These are phyloP conservation scores for Podargus strigoides DNA, from an alignment of 2,797 vertebrate genomes.

Conservation along the genomic window DNA sequence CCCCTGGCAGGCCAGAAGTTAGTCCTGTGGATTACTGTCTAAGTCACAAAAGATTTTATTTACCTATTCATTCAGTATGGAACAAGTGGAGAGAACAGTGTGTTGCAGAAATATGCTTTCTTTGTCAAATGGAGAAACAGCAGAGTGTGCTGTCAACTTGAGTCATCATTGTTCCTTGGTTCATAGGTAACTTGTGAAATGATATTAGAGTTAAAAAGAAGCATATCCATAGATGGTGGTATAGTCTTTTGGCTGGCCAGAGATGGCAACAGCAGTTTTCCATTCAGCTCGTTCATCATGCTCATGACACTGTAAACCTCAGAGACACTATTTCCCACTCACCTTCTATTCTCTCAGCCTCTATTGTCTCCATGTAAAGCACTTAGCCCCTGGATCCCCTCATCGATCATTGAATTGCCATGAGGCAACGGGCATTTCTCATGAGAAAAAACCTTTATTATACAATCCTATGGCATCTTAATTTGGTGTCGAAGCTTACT, in stretches of 20 bases:
- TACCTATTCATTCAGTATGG: neutral
- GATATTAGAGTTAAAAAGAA: neutral
- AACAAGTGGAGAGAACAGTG: neutral
- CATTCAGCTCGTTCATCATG: neutral
- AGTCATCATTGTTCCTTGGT: neutral
- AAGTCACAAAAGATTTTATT: neutral
- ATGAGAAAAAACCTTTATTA: neutral
- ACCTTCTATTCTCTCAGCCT: neutral
- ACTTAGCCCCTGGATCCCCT: neutral
- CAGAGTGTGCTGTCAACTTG: neutral
- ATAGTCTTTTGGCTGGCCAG: neutral
- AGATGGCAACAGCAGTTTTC: neutral
- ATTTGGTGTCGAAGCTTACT: neutral
- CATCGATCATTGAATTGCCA: accelerated
- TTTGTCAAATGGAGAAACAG: neutral
- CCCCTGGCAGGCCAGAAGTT: neutral
- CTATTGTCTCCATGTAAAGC: neutral
- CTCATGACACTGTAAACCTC: neutral
- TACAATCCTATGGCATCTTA: neutral
- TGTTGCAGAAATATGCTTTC: neutral
- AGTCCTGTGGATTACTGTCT: neutral
- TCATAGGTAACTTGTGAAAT: neutral
- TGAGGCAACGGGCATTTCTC: neutral
- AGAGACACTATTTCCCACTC: neutral
- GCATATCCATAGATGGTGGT: neutral